Evolutionary conservation across 2,113 vertebrate genomes (phyloP).

Genomic region (Leptodactylus fuscus): DNA sequence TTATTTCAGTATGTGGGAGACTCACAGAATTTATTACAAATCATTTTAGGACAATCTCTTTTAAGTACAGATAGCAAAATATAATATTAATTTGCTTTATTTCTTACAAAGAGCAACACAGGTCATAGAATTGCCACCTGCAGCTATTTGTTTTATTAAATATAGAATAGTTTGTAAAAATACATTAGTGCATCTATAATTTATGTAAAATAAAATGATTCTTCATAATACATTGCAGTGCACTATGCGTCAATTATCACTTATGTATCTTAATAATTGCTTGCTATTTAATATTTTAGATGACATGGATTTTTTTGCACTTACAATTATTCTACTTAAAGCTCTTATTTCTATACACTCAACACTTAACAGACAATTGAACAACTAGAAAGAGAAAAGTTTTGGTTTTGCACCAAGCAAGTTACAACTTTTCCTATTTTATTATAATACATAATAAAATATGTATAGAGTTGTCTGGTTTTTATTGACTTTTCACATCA

Average conservation of each 20-base stretch:
- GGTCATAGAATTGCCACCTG: neutral
- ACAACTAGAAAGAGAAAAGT: neutral
- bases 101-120: neutral
- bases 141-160: neutral
- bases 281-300: conserved; percentile 14
- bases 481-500: conserved; percentile 56
- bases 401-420: conserved; percentile 1
- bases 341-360: neutral
- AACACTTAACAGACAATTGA: neutral
- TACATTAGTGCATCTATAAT: conserved; percentile 19
- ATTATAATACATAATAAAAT: conserved; percentile 45
- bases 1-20: too few species aligned
- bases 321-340: neutral
- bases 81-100: too few species aligned
- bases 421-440: conserved; percentile 19
- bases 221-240: conserved; percentile 20
- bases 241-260: neutral
- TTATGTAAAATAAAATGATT: conserved; percentile 23
- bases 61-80: too few species aligned
- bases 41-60: too few species aligned
- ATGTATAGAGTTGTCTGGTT: conserved; percentile 52
- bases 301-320: neutral
- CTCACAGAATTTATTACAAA: too few species aligned
- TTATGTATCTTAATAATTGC: conserved; percentile 21
- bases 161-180: neutral